Evolutionary conservation across 2,113 vertebrate genomes (phyloP), one percentile per base, ranked within the genome.

Genomic region (Cyphomyrus plagiostoma): DNA sequence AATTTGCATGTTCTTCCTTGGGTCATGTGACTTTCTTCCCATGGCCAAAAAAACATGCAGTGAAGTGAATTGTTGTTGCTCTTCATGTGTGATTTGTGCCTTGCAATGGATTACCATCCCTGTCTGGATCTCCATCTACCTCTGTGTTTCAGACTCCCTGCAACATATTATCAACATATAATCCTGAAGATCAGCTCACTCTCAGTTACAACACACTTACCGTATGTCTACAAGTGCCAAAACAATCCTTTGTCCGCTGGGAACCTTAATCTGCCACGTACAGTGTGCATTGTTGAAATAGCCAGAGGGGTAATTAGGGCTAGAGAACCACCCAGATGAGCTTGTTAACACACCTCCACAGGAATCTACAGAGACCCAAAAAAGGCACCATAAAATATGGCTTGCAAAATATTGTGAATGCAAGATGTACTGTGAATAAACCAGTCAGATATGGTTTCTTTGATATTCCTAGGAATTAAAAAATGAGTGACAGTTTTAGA

Each of bases 241-340:
- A 17, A 86, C 30, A 35, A 86, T 86, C 52, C 85, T 53, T 86
- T 86, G 85, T 86, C 48, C 85, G 6, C 46, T 52, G 85, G 85
- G 48, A 86, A 52, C 85, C 3, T 9, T 30, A 35, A 86, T 86
- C 53, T 35, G 49, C 85, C 85, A 86, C 2, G 10, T 10, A 52
- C 85, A 86, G 26, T 17, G 35, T 86, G 26, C 48, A 53, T 17
- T 7, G 26, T 87, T 87, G 85, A 4, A 53, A 5, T 87, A 87
- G 85, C 5, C 26, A n/a, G 3, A 17, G 23, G 85, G 85, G 49
- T 87, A 87, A 53, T 87, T 87, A 9, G 50, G 85, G 30, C 85
- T 87, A n/a, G 85, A 56, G 35, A 87, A 53, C 11, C 0, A 17
- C 6, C 85, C 85, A 50, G 50, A 87, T 53, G 85, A 52, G 30